Conservation (phyloP, 2,113 vertebrate species). For the Steatornis caripensis region DNA sequence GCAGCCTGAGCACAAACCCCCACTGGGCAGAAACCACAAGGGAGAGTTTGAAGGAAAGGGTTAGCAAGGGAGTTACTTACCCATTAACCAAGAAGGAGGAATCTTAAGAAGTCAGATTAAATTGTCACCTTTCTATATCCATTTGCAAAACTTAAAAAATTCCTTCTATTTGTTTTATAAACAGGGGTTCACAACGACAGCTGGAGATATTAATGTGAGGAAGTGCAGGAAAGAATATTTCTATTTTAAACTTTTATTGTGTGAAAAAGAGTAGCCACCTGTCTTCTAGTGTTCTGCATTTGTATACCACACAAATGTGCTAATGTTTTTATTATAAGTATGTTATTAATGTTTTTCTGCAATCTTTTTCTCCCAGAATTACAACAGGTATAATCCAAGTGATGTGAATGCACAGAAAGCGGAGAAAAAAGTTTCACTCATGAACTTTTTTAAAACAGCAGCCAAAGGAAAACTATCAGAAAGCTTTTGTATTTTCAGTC, state of each 20-base stretch:
- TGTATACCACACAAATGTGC: not conserved
- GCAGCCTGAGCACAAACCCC: not conserved
- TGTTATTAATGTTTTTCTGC: not conserved
- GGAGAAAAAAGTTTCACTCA: not conserved
- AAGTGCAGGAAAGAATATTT: not conserved
- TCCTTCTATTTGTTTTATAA: not conserved
- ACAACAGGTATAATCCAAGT: not conserved
- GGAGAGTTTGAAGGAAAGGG: not conserved
- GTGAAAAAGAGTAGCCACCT: not conserved
- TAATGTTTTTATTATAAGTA: not conserved
- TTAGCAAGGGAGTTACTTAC: not conserved
- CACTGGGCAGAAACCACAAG: not conserved
- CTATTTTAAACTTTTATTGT: not conserved
- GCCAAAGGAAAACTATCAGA: not conserved
- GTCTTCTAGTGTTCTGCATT: not conserved
- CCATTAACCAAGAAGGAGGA: not conserved
- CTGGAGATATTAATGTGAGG: not conserved
- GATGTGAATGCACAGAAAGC: not conserved
- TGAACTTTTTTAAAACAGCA: not conserved
- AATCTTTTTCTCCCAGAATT: not conserved
- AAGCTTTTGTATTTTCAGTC: not conserved
- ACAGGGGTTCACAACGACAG: not conserved
- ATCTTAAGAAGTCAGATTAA: not conserved
- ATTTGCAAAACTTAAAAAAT: not conserved
- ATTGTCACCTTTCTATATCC: not conserved